Conservation (phyloP, 92 coral and sea anemone genomes). For the Palythoa heliodiscus region DNA sequence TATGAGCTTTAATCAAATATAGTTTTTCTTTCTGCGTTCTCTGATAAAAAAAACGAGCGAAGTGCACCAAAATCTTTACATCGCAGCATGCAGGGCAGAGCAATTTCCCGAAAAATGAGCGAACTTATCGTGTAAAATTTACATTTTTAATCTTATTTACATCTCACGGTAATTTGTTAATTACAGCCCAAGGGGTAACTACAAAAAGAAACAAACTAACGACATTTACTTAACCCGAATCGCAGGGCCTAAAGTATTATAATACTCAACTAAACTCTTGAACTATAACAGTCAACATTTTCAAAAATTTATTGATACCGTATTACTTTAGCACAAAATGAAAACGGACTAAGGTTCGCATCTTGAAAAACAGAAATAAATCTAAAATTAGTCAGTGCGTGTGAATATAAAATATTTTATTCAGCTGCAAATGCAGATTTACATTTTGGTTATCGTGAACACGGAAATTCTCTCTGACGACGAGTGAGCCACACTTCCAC, state of each 20-base stretch:
- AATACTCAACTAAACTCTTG: too few relatives aligned
- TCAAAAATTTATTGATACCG: neutral
- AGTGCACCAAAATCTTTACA: neutral
- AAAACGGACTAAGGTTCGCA: too few relatives aligned
- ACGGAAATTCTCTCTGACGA: neutral
- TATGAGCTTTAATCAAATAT: neutral
- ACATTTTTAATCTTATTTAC: neutral
- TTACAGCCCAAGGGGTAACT: constrained; percentile 23
- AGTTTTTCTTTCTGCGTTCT: neutral
- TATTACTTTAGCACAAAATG: neutral
- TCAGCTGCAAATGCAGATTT: constrained; percentile 16
- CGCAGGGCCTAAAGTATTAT: too few relatives aligned
- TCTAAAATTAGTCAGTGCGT: neutral
- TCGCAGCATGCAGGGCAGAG: too few relatives aligned
- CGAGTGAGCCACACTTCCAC: constrained; percentile 8
- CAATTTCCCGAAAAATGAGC: neutral
- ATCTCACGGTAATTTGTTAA: constrained; percentile 2
- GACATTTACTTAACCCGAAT: neutral
- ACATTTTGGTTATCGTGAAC: neutral
- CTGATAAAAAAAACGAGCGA: neutral
- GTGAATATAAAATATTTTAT: neutral
- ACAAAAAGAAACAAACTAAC: constrained; percentile 14
- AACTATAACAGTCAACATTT: too few relatives aligned
- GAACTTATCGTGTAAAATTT: neutral
- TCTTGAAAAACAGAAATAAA: constrained; percentile 1